Conservation (phyloP, 2,113 vertebrate species). For the Nipponia nippon region DNA sequence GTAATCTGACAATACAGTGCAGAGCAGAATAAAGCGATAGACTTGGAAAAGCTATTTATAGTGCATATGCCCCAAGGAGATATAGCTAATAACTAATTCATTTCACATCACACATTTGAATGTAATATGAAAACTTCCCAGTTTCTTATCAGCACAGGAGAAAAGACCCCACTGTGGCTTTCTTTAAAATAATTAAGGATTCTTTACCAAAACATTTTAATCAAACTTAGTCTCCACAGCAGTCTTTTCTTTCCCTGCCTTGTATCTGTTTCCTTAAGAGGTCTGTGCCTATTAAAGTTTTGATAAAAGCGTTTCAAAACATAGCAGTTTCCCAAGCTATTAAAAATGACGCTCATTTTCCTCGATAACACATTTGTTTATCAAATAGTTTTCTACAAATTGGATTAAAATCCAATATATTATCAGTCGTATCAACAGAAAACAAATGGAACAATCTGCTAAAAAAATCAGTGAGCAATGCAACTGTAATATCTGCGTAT, state of each 20-base stretch:
- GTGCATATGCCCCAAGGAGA: background rate
- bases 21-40: slow-evolving; percentile 25
- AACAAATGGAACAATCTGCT: background rate
- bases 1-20: background rate
- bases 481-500: background rate
- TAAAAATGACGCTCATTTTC: background rate
- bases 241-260: background rate
- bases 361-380: background rate
- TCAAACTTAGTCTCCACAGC: slow-evolving; percentile 5
- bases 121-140: slow-evolving; percentile 26
- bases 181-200: slow-evolving; percentile 51
- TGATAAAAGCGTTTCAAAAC: background rate
- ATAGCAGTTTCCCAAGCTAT: background rate
- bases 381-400: background rate
- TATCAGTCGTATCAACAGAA: background rate
- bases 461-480: background rate
- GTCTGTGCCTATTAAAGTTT: background rate
- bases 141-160: slow-evolving; percentile 29
- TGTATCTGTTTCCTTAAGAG: background rate
- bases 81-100: slow-evolving; percentile 46
- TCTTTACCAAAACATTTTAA: slow-evolving; percentile 54
- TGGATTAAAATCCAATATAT: background rate
- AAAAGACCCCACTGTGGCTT: slow-evolving; percentile 16
- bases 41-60: slow-evolving; percentile 54
- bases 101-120: slow-evolving; percentile 27